Evolutionary conservation across 2,113 vertebrate species (phyloP), one percentile per base, ranked within the genome.

Genomic region (Propithecus coquereli): DNA sequence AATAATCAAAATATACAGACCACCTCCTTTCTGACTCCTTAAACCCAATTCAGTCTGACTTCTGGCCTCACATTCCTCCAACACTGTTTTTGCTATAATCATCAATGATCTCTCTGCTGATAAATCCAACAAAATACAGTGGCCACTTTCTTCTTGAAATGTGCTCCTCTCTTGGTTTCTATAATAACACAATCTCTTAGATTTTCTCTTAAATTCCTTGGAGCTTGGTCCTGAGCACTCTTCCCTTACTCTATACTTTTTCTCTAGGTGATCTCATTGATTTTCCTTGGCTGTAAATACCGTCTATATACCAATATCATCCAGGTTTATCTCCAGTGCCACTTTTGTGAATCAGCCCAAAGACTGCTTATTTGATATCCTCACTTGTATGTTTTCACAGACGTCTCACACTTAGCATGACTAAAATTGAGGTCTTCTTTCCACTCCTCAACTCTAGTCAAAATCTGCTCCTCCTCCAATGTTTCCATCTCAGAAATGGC

Each of bases 401-500:
- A 57, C 70, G 94, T n/a, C 34, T 97, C 88, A 94, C 84, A 86
- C 34, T 83, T 79, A 61, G 63, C 79, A 85, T 45, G 37, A 83
- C 70, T 77, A 76, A 95, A 96, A 91, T 4, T 54, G 52, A 95
- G 52, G 63, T 59, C 87, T 97, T 93, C 80, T 34, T 71, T 92
- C 70, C 23, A 91, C 52, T 92, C 47, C 65, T 47, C 85, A 97
- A 79, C 45, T 93, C 52, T 27, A 83, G 18, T 59, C 82, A 77
- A 96, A 96, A 79, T 90, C 76, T 92, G 54, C 22, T 94, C 40
- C 34, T 94, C 65, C 65, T 94, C 85, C 77, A 88, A 66, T 86
- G 85, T 90, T 96, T 95, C 92, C 70, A 45, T 85, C 88, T 81
- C 87, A 90, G 61, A 97, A 90, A 57, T 18, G 34, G 70, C 92